Conservation (phyloP, 2,888 invertebrate species). For the Heliconius ismenius region DNA sequence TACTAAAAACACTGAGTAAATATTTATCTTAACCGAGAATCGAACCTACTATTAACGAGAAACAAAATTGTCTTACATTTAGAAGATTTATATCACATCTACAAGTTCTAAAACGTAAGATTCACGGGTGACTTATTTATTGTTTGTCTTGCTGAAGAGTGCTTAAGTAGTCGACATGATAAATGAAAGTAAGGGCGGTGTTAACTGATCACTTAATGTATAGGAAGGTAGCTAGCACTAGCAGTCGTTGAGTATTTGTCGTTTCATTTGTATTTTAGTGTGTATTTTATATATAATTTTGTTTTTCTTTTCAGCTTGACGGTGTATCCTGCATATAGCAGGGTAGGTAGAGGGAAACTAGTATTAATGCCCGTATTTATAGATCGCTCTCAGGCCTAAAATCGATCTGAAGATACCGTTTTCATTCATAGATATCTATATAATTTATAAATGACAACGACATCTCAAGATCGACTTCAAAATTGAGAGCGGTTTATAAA, state of each 20-base stretch:
- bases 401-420: no score
- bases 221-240: neutral
- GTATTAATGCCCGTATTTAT: no score
- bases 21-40: neutral
- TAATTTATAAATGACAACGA: no score
- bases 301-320: no score
- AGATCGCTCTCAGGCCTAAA: no score
- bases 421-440: no score
- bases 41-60: neutral
- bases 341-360: no score
- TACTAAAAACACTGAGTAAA: neutral
- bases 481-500: no score
- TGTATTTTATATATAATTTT: no score
- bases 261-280: neutral
- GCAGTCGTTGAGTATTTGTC: neutral
- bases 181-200: conserved; percentile 6
- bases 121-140: conserved; percentile 13
- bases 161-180: conserved; percentile 17
- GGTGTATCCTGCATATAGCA: no score
- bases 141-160: conserved; percentile 12
- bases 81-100: conserved; percentile 8
- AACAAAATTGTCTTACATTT: no score
- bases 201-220: conserved; percentile 11
- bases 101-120: conserved; percentile 4
- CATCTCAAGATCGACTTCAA: no score